phyloP scores from a whole-genome alignment of 2,797 vertebrate species.

The Gymnoscopelus braueri region DNA sequence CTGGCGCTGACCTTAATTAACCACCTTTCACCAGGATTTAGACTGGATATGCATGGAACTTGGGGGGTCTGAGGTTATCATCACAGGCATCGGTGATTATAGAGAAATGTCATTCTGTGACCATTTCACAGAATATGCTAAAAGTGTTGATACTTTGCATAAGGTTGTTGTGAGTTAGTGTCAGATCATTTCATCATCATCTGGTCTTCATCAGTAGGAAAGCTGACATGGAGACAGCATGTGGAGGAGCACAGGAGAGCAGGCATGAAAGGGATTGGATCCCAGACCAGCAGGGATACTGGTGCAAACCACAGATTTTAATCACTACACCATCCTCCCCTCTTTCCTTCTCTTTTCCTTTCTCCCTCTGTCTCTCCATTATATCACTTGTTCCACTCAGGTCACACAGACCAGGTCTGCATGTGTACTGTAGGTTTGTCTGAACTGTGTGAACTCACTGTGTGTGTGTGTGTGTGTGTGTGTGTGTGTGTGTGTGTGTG shows the following conservation, averaged over 20 bases:
- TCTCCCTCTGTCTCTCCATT: background rate
- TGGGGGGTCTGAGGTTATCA: constrained; percentile 20
- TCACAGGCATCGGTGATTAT: background rate
- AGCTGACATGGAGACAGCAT: no score
- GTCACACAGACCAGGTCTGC: constrained; percentile 25
- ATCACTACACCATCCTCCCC: no score
- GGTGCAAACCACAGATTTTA: no score
- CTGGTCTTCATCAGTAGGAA: no score
- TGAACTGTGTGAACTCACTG: background rate
- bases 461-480: background rate
- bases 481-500: background rate
- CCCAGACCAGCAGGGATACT: no score
- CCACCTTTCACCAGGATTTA: constrained; percentile 48
- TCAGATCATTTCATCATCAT: no score
- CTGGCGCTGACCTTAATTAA: constrained; percentile 49
- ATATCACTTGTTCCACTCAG: constrained; percentile 7
- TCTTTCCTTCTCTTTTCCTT: background rate
- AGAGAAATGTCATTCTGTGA: no score
- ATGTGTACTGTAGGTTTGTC: background rate
- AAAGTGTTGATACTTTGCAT: no score
- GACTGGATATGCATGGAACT: constrained; percentile 18
- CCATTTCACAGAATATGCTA: no score
- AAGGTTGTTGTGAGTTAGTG: no score
- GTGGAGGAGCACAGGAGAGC: no score
- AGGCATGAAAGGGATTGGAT: no score